phyloP scores from a whole-genome alignment of 2,797 vertebrate genomes.

The Chelon labrosus region DNA sequence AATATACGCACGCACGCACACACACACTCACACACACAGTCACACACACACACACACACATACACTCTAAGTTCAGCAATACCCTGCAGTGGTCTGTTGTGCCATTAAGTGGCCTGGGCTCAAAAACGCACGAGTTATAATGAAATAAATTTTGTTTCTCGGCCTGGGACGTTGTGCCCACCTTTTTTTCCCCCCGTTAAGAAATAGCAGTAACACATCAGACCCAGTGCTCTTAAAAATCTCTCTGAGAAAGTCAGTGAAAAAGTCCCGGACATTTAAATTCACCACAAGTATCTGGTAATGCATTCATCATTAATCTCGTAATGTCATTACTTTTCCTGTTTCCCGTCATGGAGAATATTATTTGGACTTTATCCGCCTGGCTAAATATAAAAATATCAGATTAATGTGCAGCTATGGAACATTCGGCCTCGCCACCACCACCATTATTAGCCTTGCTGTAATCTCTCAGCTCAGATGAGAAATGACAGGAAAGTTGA shows the following conservation, averaged over 20 bases:
- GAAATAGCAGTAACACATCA: conserved; percentile 19
- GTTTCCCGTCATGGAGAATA: not conserved
- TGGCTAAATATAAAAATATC: conserved; percentile 17
- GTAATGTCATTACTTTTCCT: conserved; percentile 33
- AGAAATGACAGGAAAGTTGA: not conserved
- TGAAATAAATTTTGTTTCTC: conserved; percentile 43
- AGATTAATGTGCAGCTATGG: conserved; percentile 2
- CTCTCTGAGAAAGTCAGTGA: conserved; percentile 53
- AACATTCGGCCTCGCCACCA: conserved; percentile 15
- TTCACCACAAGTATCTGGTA: conserved; percentile 37
- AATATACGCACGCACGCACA: conserved; percentile 81
- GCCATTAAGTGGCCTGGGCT: conserved; percentile 66
- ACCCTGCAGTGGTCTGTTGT: conserved; percentile 76
- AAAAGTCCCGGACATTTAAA: conserved; percentile 44
- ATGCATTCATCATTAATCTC: conserved; percentile 48
- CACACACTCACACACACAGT: conserved; percentile 52
- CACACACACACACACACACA: conserved; percentile 14
- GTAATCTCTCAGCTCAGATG: conserved; percentile 7
- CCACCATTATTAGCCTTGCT: not conserved
- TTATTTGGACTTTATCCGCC: not conserved
- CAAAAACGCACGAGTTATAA: conserved; percentile 52
- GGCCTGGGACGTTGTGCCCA: conserved; percentile 34
- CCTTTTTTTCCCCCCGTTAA: conserved; percentile 2
- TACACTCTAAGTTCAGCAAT: conserved; percentile 58
- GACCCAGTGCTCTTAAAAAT: conserved; percentile 43